Evolutionary conservation across 2,888 invertebrate species (phyloP).

Genomic region (Hyalella azteca): DNA sequence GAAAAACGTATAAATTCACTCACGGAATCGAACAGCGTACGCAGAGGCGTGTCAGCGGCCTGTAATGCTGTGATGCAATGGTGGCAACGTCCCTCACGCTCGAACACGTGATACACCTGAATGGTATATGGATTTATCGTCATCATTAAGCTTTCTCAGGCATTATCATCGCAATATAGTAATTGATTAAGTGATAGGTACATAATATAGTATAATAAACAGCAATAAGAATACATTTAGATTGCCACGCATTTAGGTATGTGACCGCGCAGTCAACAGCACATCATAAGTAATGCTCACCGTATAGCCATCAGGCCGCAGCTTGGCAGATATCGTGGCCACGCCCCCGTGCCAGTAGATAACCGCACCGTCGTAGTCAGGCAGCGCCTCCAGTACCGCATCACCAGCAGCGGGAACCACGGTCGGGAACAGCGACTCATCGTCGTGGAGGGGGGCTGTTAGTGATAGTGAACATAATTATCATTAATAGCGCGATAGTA

Average conservation of each 20-base stretch:
- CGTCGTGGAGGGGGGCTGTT: too few species aligned
- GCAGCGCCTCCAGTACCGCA: not conserved
- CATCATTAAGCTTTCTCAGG: too few species aligned
- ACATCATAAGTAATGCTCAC: not conserved
- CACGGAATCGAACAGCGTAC: not conserved
- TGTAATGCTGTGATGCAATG: not conserved
- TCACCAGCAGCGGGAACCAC: not conserved
- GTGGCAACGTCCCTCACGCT: not conserved
- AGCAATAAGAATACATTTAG: not conserved
- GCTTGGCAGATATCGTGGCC: not conserved
- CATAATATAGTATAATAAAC: too few species aligned
- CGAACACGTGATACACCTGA: slow-evolving; percentile 26
- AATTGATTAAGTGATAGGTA: too few species aligned
- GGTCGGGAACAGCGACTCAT: not conserved
- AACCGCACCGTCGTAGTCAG: not conserved
- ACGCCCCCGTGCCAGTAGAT: not conserved
- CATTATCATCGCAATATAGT: too few species aligned
- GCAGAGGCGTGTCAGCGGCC: not conserved
- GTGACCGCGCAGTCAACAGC: not conserved
- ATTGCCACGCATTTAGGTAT: not conserved
- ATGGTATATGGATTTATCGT: too few species aligned
- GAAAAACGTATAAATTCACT: not conserved
- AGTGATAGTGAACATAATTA: too few species aligned
- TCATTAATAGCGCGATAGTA: too few species aligned
- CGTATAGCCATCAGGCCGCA: not conserved